These are phyloP conservation scores for Ectemnius lituratus DNA, from an alignment of 2,888 invertebrate species.

Conservation along the genomic window DNA sequence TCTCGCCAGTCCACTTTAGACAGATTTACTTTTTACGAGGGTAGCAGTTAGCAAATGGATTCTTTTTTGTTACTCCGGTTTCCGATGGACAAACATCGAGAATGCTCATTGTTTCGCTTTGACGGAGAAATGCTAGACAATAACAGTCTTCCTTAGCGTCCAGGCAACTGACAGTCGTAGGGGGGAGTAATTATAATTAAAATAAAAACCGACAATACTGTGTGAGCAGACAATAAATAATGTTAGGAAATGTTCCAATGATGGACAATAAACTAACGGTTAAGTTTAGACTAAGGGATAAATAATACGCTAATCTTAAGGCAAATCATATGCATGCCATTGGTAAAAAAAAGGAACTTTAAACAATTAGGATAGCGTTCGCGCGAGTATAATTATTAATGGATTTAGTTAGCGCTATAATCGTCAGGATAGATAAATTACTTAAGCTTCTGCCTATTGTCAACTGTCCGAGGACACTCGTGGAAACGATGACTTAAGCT, in stretches of 20 bases:
- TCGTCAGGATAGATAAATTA: constrained; percentile 17
- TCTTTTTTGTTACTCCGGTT: neutral
- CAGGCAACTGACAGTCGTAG: constrained; percentile 72
- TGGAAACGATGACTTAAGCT: constrained; percentile 5
- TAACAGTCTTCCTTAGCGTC: constrained; percentile 74
- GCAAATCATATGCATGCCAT: constrained; percentile 42
- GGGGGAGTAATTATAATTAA: constrained; percentile 62
- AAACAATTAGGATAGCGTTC: neutral
- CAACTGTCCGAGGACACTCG: constrained; percentile 1
- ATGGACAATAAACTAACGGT: constrained; percentile 72
- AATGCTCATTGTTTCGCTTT: constrained; percentile 10
- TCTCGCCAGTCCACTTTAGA: too few species aligned
- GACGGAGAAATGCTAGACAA: constrained; percentile 40
- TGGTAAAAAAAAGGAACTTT: constrained; percentile 29
- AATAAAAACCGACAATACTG: constrained; percentile 75
- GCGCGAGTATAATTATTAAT: constrained; percentile 15
- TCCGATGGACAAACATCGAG: neutral
- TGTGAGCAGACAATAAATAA: constrained; percentile 77
- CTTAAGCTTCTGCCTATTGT: constrained; percentile 26
- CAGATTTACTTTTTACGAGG: too few species aligned
- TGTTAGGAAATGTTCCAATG: constrained; percentile 72
- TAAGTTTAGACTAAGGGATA: constrained; percentile 54
- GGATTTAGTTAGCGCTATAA: constrained; percentile 13
- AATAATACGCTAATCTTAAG: constrained; percentile 35
- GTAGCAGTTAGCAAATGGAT: neutral